A percentile compares a stretch with the other conserved stretches of the same genome.
phyloP scores from a whole-genome alignment of 2,113 vertebrate genomes.

The Ciconia stormi region DNA sequence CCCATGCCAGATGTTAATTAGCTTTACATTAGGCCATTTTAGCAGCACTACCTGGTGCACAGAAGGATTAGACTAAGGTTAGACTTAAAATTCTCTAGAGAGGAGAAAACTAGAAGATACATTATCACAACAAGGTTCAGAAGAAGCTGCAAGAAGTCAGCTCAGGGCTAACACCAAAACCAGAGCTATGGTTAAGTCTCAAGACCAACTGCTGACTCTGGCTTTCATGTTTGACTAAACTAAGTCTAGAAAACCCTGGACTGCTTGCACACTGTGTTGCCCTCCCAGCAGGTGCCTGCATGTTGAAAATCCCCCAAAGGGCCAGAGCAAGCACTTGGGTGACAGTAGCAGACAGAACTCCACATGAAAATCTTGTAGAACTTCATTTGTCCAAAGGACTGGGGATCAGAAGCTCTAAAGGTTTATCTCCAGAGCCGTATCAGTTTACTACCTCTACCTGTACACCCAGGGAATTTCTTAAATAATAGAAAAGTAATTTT shows the following conservation, averaged over 20 bases:
- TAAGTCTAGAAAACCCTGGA: neutral
- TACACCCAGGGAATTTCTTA: neutral
- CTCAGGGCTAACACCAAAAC: neutral
- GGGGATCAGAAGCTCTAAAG: neutral
- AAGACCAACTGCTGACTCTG: neutral
- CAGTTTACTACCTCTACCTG: neutral
- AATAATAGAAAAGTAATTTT: neutral
- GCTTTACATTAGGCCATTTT: neutral
- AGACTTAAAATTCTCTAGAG: neutral
- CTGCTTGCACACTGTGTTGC: rapidly evolving
- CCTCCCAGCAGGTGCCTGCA: neutral
- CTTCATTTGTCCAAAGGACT: neutral
- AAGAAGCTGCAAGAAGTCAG: neutral
- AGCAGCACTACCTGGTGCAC: neutral
- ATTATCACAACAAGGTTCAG: neutral
- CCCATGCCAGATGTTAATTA: neutral
- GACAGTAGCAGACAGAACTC: neutral
- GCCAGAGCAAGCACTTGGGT: neutral
- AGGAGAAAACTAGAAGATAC: neutral
- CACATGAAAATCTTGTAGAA: rapidly evolving
- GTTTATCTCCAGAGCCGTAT: neutral
- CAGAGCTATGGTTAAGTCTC: neutral
- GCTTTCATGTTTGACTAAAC: neutral
- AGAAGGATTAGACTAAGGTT: neutral
- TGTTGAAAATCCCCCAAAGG: neutral